Base-by-base conservation (phyloP, 2,797 vertebrate genomes). In the Acanthurus tractus region DNA sequence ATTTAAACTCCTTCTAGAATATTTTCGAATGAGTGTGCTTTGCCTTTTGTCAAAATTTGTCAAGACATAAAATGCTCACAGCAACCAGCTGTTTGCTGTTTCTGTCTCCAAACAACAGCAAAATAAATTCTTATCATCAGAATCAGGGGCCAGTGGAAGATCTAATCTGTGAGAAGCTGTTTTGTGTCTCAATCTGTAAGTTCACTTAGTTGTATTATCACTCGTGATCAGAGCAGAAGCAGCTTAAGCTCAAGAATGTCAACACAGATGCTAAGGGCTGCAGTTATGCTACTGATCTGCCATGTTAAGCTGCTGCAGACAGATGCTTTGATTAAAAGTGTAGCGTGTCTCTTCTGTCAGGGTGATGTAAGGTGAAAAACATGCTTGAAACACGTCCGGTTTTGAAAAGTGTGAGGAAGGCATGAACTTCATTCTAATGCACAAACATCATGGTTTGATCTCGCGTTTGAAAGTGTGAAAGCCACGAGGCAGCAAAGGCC, bases 391-490 rank as follows among this genome's bases (percentile, higher is more conserved):
- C 7, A 29, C 0, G 8, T 23, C 13, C 0, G 1, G 55, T 0
- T 13, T 7, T 17, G 45, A 42, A 3, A 57, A 7, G 50, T 56
- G 59, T 57, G 63, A 68, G 6, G 6, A 18, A 6, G 6, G 29
- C 4, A 1, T 45, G 18, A 22, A 20, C 1, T 54, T 38, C 6
- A 8, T 25, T 52, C 36, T 49, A 11, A 25, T 54, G 45, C 45
- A 52, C 10, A 44, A 8, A 55, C 38, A 34, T 3, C 54, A 0
- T 50, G 34, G 1, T 1, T 6, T 4, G 8, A 55, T 36, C 12
- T 70, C 63, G 65, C 57, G 11, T 22, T 40, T 34, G 77, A 22
- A 68, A 8, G 54, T 68, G 57, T 79, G 52, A 78, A 61, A 66
- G 66, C 22, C 48, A 42, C 1, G 0, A 44, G 42, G 42, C 45